Conservation (phyloP, 2,888 invertebrate species). For the Drosophila multiciliata region DNA sequence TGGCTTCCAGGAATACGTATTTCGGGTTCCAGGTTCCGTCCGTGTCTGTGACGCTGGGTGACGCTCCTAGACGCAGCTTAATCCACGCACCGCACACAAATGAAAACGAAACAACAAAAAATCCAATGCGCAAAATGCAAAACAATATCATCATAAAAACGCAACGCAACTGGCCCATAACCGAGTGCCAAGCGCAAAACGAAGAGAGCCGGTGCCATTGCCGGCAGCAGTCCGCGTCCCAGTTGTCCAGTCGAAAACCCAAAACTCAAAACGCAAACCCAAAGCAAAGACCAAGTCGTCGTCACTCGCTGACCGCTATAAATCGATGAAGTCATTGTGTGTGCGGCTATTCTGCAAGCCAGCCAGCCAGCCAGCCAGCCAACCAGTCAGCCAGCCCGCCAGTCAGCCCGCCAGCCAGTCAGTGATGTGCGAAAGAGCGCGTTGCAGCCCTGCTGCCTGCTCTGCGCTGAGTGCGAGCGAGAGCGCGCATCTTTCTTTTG, state of each 20-base stretch:
- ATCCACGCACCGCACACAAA: conserved; percentile 64
- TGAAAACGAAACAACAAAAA: conserved; percentile 37
- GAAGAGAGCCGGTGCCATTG: background rate
- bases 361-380: background rate
- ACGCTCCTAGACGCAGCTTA: conserved; percentile 63
- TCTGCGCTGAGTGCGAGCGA: background rate
- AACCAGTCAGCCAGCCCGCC: no score
- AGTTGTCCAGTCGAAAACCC: conserved; percentile 14
- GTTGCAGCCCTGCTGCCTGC: background rate
- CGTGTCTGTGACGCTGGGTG: conserved; percentile 4
- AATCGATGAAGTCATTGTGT: conserved; percentile 80
- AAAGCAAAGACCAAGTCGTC: conserved; percentile 46
- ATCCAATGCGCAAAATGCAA: conserved; percentile 60
- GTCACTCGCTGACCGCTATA: conserved; percentile 78
- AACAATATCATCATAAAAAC: conserved; percentile 77
- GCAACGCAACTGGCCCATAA: conserved; percentile 62
- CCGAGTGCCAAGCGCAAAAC: conserved; percentile 36
- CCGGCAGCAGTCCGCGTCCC: background rate
- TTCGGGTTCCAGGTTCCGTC: conserved; percentile 7
- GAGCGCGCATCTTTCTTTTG: background rate
- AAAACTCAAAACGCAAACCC: conserved; percentile 9
- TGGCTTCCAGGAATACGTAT: conserved; percentile 65
- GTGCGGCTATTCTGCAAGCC: conserved; percentile 44
- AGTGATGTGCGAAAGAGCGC: conserved; percentile 14
- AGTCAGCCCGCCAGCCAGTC: background rate